Base-by-base conservation (phyloP, 1,140 invertebrate species). In the Drosophila seguyi region DNA sequence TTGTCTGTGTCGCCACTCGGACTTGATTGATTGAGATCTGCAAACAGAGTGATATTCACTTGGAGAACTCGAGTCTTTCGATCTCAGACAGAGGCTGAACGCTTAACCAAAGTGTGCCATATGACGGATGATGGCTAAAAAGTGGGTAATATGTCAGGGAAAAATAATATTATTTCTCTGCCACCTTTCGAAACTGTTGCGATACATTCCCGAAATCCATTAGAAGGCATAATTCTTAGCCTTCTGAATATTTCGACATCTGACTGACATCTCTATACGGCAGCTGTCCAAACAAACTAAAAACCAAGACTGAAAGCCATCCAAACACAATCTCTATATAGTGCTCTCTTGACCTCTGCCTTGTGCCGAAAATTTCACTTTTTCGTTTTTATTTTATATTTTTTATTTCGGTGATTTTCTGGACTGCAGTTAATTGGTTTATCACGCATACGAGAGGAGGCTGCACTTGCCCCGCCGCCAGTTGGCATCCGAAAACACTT, bases 341-440 rank as follows among this genome's bases (percentile, higher is more conserved):
- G 20, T 39, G 31, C 16, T 20, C 68, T 71, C 13, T 47, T 69
- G 68, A 73, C 67, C 55, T 29, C 45, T 59, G 68, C 47, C 13
- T 74, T 36, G 34, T 61, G 14, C 29, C 38, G 34, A 53, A 71
- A 72, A 52, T 86, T 86, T 86, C 83, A 88, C 83, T 87, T 84
- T 86, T 61, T 41, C n/a, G 42, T 44, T 45, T 45, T 58, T 41
- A 47, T 25, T 67, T 82, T 25, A 5, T 25, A 16, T 16, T 25
- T 25, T n/a, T 77, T 62, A n/a, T n/a, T 39, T 81, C 52, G 65
- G 29, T 20, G 47, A 34, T 73, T 62, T 52, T 62, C 38, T 60
- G 41, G 27, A 58, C 41, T 81, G 57, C 60, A 74, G 61, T 88
- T 87, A 87, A 87, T 87, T 87, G 83, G 83, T 88, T 87, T 87